Conservation (phyloP, 1,140 invertebrate genomes). For the Thaumetopoea pityocampa region DNA sequence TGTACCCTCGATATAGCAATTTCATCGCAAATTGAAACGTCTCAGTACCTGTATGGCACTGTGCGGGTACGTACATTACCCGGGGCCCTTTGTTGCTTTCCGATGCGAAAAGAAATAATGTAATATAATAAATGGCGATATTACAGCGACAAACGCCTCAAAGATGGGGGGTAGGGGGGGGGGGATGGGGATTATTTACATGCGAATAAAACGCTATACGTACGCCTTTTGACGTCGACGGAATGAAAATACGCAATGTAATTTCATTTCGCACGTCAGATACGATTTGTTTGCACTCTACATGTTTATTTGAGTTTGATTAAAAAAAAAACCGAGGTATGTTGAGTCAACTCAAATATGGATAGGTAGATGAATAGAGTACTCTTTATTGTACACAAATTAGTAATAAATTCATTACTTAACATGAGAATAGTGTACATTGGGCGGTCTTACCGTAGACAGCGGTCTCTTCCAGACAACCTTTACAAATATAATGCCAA, state of each 20-base stretch:
- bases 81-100: slow-evolving; percentile 32
- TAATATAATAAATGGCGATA: slow-evolving; percentile 38
- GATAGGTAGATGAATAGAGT: too few relatives aligned
- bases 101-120: slow-evolving; percentile 38
- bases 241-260: slow-evolving; percentile 4
- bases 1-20: slow-evolving; percentile 19
- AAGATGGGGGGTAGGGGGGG: neutral
- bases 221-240: slow-evolving; percentile 1
- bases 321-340: slow-evolving; percentile 5
- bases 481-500: too few relatives aligned
- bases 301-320: slow-evolving; percentile 5
- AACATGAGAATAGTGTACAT: too few relatives aligned
- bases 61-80: slow-evolving; percentile 13
- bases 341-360: neutral
- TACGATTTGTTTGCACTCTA: slow-evolving; percentile 4
- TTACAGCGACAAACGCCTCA: slow-evolving; percentile 18
- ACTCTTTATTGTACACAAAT: too few relatives aligned
- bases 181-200: slow-evolving; percentile 11
- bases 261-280: slow-evolving; percentile 3
- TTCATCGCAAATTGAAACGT: slow-evolving; percentile 24
- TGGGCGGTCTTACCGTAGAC: too few relatives aligned
- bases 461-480: too few relatives aligned
- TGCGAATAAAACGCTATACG: slow-evolving; percentile 5
- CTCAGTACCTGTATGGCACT: slow-evolving; percentile 11
- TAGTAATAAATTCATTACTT: too few relatives aligned